Evolutionary conservation across 2,888 invertebrate genomes (phyloP).

Genomic region (Stenurella melanura): DNA sequence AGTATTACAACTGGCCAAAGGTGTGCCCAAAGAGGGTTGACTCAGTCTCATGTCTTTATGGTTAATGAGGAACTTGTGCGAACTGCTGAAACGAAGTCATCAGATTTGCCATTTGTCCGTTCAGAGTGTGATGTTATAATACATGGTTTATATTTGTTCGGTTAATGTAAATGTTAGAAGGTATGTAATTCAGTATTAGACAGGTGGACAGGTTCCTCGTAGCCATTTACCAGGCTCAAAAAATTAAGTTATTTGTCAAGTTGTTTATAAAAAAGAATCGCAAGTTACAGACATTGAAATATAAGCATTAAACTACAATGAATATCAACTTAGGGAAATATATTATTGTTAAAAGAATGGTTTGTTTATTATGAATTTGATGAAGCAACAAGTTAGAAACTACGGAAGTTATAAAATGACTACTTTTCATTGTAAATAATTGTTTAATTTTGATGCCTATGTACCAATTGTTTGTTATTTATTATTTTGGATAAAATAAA

Average conservation of each 20-base stretch:
- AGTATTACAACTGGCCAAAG: too few species aligned
- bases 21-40: background rate
- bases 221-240: background rate
- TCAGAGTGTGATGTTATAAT: too few species aligned
- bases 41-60: background rate
- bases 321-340: background rate
- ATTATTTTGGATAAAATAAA: conserved; percentile 1
- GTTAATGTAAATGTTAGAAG: too few species aligned
- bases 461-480: background rate
- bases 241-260: background rate
- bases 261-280: background rate
- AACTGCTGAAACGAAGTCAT: too few species aligned
- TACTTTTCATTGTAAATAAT: background rate
- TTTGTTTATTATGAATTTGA: background rate
- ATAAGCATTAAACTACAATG: background rate
- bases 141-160: too few species aligned
- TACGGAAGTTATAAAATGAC: background rate
- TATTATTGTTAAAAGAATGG: background rate
- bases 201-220: background rate
- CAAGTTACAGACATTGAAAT: background rate
- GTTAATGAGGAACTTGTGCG: background rate
- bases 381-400: background rate
- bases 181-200: too few species aligned
- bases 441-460: background rate
- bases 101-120: too few species aligned